phyloP scores from a whole-genome alignment of 2,797 vertebrate genomes.

The Neosilurus hyrtlii region DNA sequence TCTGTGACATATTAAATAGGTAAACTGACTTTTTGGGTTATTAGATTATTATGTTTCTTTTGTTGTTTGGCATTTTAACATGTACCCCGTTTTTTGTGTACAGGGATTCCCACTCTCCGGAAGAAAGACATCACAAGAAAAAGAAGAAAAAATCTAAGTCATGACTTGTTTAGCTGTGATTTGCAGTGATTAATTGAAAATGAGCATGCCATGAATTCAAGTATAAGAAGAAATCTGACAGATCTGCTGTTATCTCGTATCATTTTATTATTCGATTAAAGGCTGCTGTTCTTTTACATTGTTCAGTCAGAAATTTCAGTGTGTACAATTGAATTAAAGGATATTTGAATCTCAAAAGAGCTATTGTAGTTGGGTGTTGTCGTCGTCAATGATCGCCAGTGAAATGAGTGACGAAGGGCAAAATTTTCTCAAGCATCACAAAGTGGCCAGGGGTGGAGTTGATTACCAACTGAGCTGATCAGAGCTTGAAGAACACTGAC shows the following conservation, averaged over 20 bases:
- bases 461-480: too few species aligned
- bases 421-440: too few species aligned
- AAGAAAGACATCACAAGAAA: conserved; percentile 79
- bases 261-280: background rate
- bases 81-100: conserved; percentile 20
- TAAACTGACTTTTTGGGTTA: background rate
- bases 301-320: background rate
- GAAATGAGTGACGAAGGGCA: too few species aligned
- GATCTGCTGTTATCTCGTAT: background rate
- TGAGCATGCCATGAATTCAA: conserved; percentile 7
- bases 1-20: background rate
- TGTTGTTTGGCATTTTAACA: conserved; percentile 48
- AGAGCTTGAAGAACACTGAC: too few species aligned
- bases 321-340: background rate
- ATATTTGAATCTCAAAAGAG: background rate
- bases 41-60: background rate
- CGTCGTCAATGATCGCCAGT: too few species aligned
- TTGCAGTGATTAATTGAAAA: background rate
- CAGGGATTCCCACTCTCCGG: conserved; percentile 79
- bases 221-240: background rate
- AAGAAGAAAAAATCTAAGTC: conserved; percentile 77
- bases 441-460: too few species aligned
- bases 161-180: background rate
- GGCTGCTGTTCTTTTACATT: background rate
- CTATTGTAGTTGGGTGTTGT: background rate